These are phyloP conservation scores for Dromaius novaehollandiae DNA, from an alignment of 2,113 vertebrate genomes.

Conservation along the genomic window DNA sequence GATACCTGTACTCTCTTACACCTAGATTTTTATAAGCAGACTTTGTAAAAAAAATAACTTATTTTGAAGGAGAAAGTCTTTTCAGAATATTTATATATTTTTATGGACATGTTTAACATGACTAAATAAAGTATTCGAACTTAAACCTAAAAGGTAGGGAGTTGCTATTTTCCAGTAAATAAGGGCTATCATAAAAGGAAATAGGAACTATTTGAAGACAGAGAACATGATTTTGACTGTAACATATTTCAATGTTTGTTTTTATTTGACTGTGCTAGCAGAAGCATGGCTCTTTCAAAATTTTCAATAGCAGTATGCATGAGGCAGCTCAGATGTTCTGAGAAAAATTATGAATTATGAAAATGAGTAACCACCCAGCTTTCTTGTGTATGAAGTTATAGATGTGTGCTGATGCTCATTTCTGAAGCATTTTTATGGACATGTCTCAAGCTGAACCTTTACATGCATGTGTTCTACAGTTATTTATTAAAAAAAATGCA, in stretches of 20 bases:
- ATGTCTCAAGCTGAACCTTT: background rate
- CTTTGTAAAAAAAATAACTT: conserved; percentile 23
- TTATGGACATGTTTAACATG: conserved; percentile 14
- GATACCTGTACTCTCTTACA: background rate
- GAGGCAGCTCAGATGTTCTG: background rate
- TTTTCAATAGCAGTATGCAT: rapidly evolving
- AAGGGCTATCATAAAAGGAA: background rate
- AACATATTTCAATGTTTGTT: rapidly evolving
- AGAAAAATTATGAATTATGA: background rate
- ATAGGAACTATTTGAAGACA: rapidly evolving
- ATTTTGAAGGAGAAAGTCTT: conserved; percentile 44
- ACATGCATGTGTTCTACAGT: background rate
- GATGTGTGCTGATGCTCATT: background rate
- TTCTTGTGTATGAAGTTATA: rapidly evolving
- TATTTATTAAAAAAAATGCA: conserved; percentile 43
- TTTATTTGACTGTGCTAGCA: background rate
- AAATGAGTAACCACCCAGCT: background rate
- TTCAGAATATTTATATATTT: conserved; percentile 58
- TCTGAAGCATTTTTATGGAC: background rate
- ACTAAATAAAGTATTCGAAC: conserved; percentile 25
- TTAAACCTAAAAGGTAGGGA: background rate
- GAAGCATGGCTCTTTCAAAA: background rate
- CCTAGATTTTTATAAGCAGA: conserved; percentile 40
- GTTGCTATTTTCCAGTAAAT: background rate
- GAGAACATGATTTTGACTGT: background rate